Evolutionary conservation across 2,113 vertebrate species (phyloP).

Genomic region (Cephalopholis sonnerati): DNA sequence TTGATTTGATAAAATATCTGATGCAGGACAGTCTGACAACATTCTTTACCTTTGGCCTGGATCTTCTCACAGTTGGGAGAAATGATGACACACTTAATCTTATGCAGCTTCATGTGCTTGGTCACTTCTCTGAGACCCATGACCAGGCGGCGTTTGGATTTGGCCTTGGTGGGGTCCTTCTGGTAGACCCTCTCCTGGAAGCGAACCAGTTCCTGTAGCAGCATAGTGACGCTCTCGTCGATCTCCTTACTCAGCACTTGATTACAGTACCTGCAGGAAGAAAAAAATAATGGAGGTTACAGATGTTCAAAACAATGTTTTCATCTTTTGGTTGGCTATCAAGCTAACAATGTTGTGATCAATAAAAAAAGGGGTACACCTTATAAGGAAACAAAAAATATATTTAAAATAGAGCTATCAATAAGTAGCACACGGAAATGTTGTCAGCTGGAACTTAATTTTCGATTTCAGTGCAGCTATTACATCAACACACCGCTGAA

Average conservation of each 20-base stretch:
- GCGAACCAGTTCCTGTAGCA: constrained; percentile 96
- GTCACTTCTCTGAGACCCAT: constrained; percentile 98
- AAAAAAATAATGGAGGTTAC: not conserved
- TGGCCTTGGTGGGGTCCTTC: constrained; percentile 95
- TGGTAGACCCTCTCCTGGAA: constrained; percentile 98
- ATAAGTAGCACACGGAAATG: too few relatives aligned
- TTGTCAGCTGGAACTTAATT: too few relatives aligned
- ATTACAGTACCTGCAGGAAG: constrained; percentile 92
- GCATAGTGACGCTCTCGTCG: constrained; percentile 95
- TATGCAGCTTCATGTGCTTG: constrained; percentile 97
- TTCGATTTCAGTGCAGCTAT: too few relatives aligned
- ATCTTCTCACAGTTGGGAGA: constrained; percentile 99
- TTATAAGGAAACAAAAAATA: too few relatives aligned
- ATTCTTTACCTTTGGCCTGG: constrained; percentile 92
- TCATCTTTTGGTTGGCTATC: not conserved
- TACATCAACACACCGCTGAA: too few relatives aligned
- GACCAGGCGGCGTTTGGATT: constrained; percentile 94
- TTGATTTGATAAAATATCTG: constrained; percentile 1
- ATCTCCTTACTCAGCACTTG: constrained; percentile 99
- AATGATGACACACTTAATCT: constrained; percentile 98
- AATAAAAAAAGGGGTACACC: too few relatives aligned
- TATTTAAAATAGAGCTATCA: too few relatives aligned
- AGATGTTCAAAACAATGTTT: constrained; percentile 3
- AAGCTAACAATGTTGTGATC: not conserved
- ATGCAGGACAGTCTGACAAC: not conserved